A percentile compares a stretch with the other conserved stretches of the same genome.
Conservation (phyloP, 2,797 vertebrate species). For the Phoxinus dragarum region DNA sequence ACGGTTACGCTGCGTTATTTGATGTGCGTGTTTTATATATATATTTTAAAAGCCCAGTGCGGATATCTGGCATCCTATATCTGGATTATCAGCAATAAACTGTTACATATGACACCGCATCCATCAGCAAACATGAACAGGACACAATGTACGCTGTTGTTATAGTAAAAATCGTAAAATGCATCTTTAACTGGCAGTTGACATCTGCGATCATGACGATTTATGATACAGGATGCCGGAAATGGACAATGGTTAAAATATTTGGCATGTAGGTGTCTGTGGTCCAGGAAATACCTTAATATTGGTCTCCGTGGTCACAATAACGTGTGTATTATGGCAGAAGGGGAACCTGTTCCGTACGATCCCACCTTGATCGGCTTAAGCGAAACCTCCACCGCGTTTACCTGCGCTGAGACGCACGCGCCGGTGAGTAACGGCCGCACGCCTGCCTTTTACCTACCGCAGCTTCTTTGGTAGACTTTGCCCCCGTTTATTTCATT, state of each 20-base stretch:
- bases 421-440: constrained; percentile 66
- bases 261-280: not conserved
- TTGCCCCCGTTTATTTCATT: constrained; percentile 68
- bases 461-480: constrained; percentile 63
- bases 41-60: not conserved
- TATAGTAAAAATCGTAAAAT: constrained; percentile 2
- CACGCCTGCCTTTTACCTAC: constrained; percentile 38
- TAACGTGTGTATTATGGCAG: constrained; percentile 66
- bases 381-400: constrained; percentile 65
- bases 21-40: not conserved
- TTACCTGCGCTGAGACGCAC: constrained; percentile 64
- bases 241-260: constrained; percentile 45
- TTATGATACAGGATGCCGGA: constrained; percentile 56
- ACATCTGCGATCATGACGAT: constrained; percentile 24
- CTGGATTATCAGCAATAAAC: not conserved
- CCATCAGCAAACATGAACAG: not conserved
- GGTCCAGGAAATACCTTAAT: constrained; percentile 70
- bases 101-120: not conserved
- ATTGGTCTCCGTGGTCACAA: constrained; percentile 66
- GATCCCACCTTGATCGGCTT: constrained; percentile 82
- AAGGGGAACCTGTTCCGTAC: constrained; percentile 66
- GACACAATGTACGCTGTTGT: not conserved
- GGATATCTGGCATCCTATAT: constrained; percentile 1
- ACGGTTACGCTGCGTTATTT: not conserved
- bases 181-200: constrained; percentile 65